A percentile compares a stretch with the other conserved stretches of the same genome.
Evolutionary conservation across 2,888 invertebrate genomes (phyloP).

Genomic region (Sphaerolaimus hirsutus): DNA sequence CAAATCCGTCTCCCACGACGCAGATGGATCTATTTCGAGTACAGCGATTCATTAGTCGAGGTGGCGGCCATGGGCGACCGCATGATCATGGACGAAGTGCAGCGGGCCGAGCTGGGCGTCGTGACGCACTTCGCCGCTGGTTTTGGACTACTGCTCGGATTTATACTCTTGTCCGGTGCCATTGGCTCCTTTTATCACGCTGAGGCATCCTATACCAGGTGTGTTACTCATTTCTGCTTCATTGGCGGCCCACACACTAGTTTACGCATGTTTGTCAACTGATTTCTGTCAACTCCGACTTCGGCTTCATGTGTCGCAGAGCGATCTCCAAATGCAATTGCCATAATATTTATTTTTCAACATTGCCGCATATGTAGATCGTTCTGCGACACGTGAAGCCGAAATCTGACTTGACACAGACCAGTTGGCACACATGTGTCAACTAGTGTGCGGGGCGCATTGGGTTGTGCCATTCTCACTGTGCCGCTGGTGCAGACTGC

Average conservation of each 20-base stretch:
- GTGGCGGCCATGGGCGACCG: conserved; percentile 8
- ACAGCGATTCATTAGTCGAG: conserved; percentile 3
- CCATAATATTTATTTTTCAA: too few species aligned
- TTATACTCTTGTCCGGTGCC: conserved; percentile 5
- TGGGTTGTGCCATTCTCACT: background rate
- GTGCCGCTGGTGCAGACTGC: background rate
- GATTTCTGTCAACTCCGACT: too few species aligned
- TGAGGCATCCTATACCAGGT: background rate
- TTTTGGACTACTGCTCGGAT: conserved; percentile 5
- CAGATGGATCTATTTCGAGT: conserved; percentile 1
- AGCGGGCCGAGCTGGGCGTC: conserved; percentile 7
- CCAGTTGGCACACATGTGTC: too few species aligned
- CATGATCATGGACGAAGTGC: conserved; percentile 2
- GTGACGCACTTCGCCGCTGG: conserved; percentile 7
- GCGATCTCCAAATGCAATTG: too few species aligned
- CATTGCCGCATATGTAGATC: too few species aligned
- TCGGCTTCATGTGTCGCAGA: too few species aligned
- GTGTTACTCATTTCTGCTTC: background rate
- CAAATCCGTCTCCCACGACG: too few species aligned
- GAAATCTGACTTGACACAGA: too few species aligned
- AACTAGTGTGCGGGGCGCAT: too few species aligned
- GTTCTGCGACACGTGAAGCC: too few species aligned
- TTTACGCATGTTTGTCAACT: too few species aligned
- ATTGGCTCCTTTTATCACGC: conserved; percentile 3
- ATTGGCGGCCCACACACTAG: too few species aligned